Percentiles rank a stretch among this genome's conserved stretches.
These are phyloP conservation scores for Bradypus variegatus DNA, from an alignment of 2,797 vertebrate genomes.

Conservation along the genomic window DNA sequence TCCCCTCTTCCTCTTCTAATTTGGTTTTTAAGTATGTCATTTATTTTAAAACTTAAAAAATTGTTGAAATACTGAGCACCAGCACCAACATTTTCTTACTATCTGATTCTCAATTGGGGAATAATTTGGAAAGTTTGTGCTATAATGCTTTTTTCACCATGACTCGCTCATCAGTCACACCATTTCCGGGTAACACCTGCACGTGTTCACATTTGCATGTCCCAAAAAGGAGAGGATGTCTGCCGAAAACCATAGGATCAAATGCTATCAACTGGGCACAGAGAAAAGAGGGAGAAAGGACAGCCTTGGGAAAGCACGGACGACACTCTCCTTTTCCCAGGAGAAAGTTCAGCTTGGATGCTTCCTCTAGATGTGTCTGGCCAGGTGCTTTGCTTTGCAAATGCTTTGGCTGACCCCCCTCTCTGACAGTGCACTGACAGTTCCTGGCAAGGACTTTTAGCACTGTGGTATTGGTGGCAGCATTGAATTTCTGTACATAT, in stretches of 20 bases:
- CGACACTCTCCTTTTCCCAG: neutral
- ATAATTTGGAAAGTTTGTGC: neutral
- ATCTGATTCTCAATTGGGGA: neutral
- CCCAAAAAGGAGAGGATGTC: neutral
- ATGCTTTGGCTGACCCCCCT: neutral
- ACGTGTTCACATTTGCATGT: neutral
- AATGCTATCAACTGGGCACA: neutral
- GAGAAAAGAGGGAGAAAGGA: neutral
- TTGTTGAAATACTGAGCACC: neutral
- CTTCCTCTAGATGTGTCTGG: neutral
- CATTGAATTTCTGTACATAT: neutral
- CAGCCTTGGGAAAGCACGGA: neutral
- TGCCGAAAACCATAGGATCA: neutral
- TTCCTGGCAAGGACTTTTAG: no score
- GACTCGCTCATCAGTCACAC: neutral
- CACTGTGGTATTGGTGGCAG: no score
- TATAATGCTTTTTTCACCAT: neutral
- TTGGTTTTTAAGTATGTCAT: neutral
- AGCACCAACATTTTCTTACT: no score
- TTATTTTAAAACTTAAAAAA: neutral
- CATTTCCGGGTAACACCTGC: neutral
- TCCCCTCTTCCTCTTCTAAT: neutral
- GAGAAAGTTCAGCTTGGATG: no score
- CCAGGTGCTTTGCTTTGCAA: no score
- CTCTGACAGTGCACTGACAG: neutral